A percentile compares a stretch with the other conserved stretches of the same genome.
Evolutionary conservation across 2,797 vertebrate species (phyloP).

Genomic region (Notamacropus eugenii): DNA sequence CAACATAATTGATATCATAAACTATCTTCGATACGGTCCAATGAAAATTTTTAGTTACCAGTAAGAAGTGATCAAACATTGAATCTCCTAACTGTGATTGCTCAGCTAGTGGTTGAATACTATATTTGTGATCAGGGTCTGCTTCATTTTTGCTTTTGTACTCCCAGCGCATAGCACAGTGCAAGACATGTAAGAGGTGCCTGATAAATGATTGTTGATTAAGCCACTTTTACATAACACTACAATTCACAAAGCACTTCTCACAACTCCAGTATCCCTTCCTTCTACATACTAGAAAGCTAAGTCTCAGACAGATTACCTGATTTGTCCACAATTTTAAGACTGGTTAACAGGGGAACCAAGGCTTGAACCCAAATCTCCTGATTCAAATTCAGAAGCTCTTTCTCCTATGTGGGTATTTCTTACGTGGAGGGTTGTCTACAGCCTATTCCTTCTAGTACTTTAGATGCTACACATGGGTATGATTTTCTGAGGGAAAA

Average conservation of each 20-base stretch:
- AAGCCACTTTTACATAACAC: neutral
- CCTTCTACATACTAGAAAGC: neutral
- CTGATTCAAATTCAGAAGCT: neutral
- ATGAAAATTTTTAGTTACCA: neutral
- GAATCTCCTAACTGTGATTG: slow-evolving; percentile 51
- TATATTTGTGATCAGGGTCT: slow-evolving; percentile 19
- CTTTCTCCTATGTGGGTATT: neutral
- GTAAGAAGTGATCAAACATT: neutral
- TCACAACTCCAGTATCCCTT: neutral
- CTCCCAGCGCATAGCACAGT: neutral
- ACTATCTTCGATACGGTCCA: neutral
- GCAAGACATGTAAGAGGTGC: slow-evolving; percentile 21
- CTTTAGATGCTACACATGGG: neutral
- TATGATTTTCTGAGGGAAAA: slow-evolving; percentile 42
- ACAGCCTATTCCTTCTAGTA: neutral
- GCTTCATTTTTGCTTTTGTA: slow-evolving; percentile 46
- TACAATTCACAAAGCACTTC: neutral
- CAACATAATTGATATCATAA: slow-evolving; percentile 3
- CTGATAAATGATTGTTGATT: neutral
- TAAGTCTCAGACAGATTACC: neutral
- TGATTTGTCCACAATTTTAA: neutral
- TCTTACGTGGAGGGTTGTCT: neutral
- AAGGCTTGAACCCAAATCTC: neutral
- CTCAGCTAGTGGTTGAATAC: neutral
- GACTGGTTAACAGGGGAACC: neutral